Evolutionary conservation across 2,113 vertebrate species (phyloP), one percentile per base, ranked within the genome.

Genomic region (Halichoerus grypus): DNA sequence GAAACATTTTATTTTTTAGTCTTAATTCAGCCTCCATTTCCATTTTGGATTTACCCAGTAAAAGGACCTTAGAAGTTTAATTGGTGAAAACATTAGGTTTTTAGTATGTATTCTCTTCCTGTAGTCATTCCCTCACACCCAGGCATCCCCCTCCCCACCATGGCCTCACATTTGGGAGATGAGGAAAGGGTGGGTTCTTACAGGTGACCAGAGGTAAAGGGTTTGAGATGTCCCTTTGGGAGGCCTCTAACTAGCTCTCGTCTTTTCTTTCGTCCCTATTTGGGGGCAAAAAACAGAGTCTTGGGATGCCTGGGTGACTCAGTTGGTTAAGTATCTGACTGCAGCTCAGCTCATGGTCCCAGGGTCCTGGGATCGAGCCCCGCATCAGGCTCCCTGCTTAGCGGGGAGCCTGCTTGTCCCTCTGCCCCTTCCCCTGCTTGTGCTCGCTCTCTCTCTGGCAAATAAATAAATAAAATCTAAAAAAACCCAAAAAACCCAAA

Each of bases 1-100:
- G 28, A 72, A 87, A 49, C 74, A 81, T 26, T 87, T 96, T 80
- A 9, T 72, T 72, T 77, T 95, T 79, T 76, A 72, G 90, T 28
- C 19, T 67, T 31, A 84, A 39, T 36, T 91, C 16, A 79, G 21
- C n/a, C 42, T 81, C 57, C 21, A 49, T 79, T 88, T 93, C n/a
- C 5, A 33, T 67, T 84, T 92, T 98, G 49, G 28, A 74, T 9
- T 94, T 94, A 26, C 19, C 4, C 14, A 67, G 24, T 88, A 67
- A 92, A 87, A 91, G 6, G 21, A 76, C 84, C 76, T 91, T 94
- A 42, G 10, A 61, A 84, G 18, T 67, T 77, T 55, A 69, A 39
- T 82, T 46, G 67, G 74, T 77, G 46, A 91, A 72, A 84, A 31
- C 39, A 33, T 28, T 57, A 63, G 4, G 18, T 31, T 77, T 89